A percentile compares a stretch with the other conserved stretches of the same genome.
phyloP scores from a whole-genome alignment of 2,888 invertebrate genomes.

The Leucophora obtusa region DNA sequence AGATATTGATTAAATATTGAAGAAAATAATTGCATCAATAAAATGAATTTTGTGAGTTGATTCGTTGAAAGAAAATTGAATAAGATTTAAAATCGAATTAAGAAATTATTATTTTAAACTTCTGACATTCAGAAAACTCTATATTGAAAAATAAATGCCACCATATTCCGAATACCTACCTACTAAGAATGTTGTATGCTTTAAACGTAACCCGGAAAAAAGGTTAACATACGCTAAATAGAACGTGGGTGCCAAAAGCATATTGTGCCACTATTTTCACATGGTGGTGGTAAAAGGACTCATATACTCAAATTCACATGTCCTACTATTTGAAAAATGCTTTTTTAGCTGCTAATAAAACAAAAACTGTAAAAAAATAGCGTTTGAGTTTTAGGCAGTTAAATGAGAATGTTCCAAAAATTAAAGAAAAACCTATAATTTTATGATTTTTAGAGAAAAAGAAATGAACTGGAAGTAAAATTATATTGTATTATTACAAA shows the following conservation, averaged over 20 bases:
- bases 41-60: too few relatives aligned
- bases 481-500: too few relatives aligned
- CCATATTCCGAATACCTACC: neutral
- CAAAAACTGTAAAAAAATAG: neutral
- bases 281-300: neutral
- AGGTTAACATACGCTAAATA: conserved; percentile 73
- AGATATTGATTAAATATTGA: too few relatives aligned
- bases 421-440: neutral
- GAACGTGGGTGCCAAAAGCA: conserved; percentile 73
- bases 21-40: too few relatives aligned
- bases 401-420: neutral
- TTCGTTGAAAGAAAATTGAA: too few relatives aligned
- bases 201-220: conserved; percentile 42
- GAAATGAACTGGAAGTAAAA: too few relatives aligned
- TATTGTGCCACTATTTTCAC: conserved; percentile 37
- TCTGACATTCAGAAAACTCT: too few relatives aligned
- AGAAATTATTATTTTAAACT: too few relatives aligned
- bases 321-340: neutral
- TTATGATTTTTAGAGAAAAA: too few relatives aligned
- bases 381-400: neutral
- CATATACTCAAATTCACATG: neutral
- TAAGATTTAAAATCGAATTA: too few relatives aligned
- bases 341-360: neutral
- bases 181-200: conserved; percentile 26
- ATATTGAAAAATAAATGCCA: neutral